Percentiles rank a stretch among this genome's conserved stretches.
Evolutionary conservation across 1,140 invertebrate genomes (phyloP).

Genomic region (Drosophila lini): DNA sequence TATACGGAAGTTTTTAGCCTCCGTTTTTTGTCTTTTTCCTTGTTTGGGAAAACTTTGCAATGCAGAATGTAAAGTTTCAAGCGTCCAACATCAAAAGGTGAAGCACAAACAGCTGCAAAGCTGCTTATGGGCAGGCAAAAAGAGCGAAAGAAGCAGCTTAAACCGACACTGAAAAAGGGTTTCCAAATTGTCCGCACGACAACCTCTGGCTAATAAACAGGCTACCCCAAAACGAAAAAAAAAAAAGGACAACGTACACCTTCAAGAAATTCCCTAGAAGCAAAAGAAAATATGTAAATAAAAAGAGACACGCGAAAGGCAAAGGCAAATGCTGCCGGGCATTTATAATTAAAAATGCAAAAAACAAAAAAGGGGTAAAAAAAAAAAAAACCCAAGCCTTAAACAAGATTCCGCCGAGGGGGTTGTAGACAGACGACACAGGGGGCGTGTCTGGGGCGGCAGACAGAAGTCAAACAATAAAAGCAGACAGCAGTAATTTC

Average conservation of each 20-base stretch:
- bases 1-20: slow-evolving; percentile 39
- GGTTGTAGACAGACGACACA: not conserved
- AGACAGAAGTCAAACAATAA: slow-evolving; percentile 81
- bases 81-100: slow-evolving; percentile 46
- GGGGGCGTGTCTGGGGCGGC: slow-evolving; percentile 27
- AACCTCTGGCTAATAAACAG: slow-evolving; percentile 68
- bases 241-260: slow-evolving; percentile 45
- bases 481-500: slow-evolving; percentile 78
- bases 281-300: slow-evolving; percentile 28
- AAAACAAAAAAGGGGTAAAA: slow-evolving; percentile 24
- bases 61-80: slow-evolving; percentile 34
- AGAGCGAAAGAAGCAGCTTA: slow-evolving; percentile 9
- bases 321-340: slow-evolving; percentile 53
- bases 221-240: not conserved
- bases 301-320: slow-evolving; percentile 28
- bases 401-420: slow-evolving; percentile 61
- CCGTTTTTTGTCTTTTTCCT: slow-evolving; percentile 2
- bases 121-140: slow-evolving; percentile 37
- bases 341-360: slow-evolving; percentile 79
- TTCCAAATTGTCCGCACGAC: slow-evolving; percentile 66
- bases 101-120: slow-evolving; percentile 51
- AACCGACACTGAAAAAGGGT: slow-evolving; percentile 56
- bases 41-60: slow-evolving; percentile 32
- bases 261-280: slow-evolving; percentile 33
- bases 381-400: slow-evolving; percentile 46